phyloP scores from a whole-genome alignment of 2,797 vertebrate species.

The Lepidocolaptes lacrymiger region DNA sequence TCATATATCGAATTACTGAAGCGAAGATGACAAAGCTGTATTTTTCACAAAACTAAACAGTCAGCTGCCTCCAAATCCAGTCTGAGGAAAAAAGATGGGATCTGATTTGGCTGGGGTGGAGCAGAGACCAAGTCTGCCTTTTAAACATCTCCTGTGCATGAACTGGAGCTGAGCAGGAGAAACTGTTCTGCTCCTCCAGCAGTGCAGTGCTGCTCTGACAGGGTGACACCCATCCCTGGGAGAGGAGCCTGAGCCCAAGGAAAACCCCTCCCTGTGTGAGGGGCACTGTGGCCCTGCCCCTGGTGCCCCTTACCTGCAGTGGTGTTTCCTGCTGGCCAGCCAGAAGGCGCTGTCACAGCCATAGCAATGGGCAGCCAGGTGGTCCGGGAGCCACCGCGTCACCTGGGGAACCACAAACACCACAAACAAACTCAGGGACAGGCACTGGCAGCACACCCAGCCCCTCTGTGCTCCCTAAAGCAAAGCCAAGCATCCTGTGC shows the following conservation, averaged over 20 bases:
- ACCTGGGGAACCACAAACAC: conserved; percentile 78
- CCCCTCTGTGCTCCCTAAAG: not conserved
- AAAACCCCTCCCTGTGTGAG: not conserved
- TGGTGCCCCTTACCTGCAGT: conserved; percentile 86
- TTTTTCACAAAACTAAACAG: not conserved
- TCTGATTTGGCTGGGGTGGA: not conserved
- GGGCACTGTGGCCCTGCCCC: not conserved
- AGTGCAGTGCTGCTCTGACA: accelerated
- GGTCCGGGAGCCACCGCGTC: conserved; percentile 96
- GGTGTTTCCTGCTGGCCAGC: conserved; percentile 93
- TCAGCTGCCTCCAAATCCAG: not conserved
- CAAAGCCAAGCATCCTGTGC: not conserved
- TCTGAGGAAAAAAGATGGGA: not conserved
- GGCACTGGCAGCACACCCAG: accelerated
- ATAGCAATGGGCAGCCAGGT: conserved; percentile 94
- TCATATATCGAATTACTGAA: not conserved
- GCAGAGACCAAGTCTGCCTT: not conserved
- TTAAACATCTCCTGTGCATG: accelerated
- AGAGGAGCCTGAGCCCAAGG: accelerated
- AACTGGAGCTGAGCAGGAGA: not conserved
- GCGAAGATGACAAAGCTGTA: not conserved
- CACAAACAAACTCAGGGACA: not conserved
- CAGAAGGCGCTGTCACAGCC: conserved; percentile 95
- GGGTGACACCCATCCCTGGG: not conserved
- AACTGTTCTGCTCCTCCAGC: not conserved